Evolutionary conservation across 2,797 vertebrate species (phyloP).

Genomic region (Uromys caudimaculatus): DNA sequence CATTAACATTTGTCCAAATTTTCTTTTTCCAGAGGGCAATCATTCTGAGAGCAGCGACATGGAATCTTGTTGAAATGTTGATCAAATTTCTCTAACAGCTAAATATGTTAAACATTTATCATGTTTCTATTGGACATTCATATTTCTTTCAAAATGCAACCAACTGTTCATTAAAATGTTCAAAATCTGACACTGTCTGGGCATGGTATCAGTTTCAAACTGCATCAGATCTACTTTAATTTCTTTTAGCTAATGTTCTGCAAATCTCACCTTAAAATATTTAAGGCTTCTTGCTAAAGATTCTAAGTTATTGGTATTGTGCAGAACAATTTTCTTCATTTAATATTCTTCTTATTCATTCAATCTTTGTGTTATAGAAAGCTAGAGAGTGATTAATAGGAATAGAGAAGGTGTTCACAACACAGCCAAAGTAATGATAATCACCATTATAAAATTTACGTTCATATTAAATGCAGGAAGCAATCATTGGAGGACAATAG

Average conservation of each 20-base stretch:
- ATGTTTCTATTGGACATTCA: background rate
- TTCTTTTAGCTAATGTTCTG: background rate
- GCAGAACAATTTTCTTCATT: background rate
- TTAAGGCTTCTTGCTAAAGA: background rate
- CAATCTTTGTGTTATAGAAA: background rate
- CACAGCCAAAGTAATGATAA: too few species aligned
- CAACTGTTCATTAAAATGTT: background rate
- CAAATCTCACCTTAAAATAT: background rate
- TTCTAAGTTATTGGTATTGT: background rate
- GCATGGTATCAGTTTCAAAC: too few species aligned
- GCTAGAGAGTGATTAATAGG: background rate
- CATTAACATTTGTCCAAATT: background rate
- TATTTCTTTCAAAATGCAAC: too few species aligned
- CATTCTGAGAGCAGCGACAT: background rate
- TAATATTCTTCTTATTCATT: background rate
- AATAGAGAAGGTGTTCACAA: background rate
- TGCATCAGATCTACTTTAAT: background rate
- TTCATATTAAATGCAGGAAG: background rate
- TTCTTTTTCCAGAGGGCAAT: background rate
- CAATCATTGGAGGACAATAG: background rate
- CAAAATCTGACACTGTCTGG: too few species aligned
- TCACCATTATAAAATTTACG: background rate
- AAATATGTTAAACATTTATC: background rate
- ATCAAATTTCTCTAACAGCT: background rate
- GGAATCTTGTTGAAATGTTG: background rate